These are phyloP conservation scores for Graphium colonna DNA, from an alignment of 2,888 invertebrate species.

Conservation along the genomic window DNA sequence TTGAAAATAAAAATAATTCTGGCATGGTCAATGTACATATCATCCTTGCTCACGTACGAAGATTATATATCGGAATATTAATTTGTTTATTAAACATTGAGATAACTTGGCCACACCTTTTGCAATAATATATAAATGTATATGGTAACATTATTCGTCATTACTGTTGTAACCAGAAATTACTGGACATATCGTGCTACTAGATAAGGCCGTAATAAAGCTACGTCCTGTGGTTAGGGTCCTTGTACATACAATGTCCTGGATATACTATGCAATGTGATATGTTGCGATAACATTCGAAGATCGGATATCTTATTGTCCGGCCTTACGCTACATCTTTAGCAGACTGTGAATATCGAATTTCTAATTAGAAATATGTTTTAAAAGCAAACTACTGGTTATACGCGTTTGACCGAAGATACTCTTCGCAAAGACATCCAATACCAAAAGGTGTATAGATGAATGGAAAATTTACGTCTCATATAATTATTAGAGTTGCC, in stretches of 20 bases:
- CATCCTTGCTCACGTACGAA: background rate
- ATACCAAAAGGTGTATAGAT: background rate
- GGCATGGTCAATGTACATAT: background rate
- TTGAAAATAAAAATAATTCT: background rate
- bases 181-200: background rate
- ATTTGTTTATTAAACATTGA: conserved; percentile 2
- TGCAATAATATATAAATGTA: no score
- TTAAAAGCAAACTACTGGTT: no score
- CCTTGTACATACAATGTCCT: background rate
- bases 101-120: background rate
- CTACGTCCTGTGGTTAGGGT: background rate
- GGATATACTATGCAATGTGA: background rate
- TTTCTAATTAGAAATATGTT: background rate
- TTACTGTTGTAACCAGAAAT: background rate
- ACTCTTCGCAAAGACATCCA: background rate
- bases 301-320: background rate
- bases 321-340: conserved; percentile 1
- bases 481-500: no score
- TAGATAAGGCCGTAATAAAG: background rate
- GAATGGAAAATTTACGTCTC: background rate
- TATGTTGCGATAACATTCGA: background rate
- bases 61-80: background rate
- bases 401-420: background rate
- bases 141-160: no score
- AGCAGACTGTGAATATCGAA: background rate